Conservation (phyloP, 2,888 invertebrate species). For the Mayetiola destructor region DNA sequence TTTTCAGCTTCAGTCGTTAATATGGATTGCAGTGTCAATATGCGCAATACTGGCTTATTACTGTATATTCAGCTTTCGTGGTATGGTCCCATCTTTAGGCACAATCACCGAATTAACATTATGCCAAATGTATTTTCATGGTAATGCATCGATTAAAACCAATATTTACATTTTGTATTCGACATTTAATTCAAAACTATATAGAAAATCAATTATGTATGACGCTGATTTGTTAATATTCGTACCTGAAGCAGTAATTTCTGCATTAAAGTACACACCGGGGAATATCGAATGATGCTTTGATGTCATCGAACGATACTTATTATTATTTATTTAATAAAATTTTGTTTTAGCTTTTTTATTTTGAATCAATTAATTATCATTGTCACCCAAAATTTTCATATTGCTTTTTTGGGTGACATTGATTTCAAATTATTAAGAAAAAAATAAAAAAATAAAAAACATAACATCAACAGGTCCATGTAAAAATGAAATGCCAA, state of each 20-base stretch:
- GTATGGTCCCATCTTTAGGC: slow-evolving; percentile 22
- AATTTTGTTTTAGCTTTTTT: background rate
- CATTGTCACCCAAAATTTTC: background rate
- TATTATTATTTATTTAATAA: background rate
- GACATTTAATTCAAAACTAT: no score
- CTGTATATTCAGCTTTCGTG: slow-evolving; percentile 26
- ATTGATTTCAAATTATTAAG: no score
- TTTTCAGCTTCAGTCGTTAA: slow-evolving; percentile 29
- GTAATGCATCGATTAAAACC: slow-evolving; percentile 17
- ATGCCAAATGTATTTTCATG: slow-evolving; percentile 31
- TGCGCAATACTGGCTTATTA: slow-evolving; percentile 31
- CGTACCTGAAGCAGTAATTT: no score
- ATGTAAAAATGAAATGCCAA: slow-evolving; percentile 23
- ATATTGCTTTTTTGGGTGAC: no score
- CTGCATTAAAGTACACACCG: no score
- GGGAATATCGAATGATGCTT: no score
- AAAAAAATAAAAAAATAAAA: no score
- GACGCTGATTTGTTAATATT: no score
- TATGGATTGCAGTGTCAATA: slow-evolving; percentile 32
- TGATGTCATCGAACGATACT: no score
- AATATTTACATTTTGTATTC: no score
- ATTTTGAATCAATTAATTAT: background rate
- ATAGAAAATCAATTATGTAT: no score
- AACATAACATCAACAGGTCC: no score
- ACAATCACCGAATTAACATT: slow-evolving; percentile 26